These are phyloP conservation scores for Andrena flavipes DNA, from an alignment of 2,888 invertebrate species.

Conservation along the genomic window DNA sequence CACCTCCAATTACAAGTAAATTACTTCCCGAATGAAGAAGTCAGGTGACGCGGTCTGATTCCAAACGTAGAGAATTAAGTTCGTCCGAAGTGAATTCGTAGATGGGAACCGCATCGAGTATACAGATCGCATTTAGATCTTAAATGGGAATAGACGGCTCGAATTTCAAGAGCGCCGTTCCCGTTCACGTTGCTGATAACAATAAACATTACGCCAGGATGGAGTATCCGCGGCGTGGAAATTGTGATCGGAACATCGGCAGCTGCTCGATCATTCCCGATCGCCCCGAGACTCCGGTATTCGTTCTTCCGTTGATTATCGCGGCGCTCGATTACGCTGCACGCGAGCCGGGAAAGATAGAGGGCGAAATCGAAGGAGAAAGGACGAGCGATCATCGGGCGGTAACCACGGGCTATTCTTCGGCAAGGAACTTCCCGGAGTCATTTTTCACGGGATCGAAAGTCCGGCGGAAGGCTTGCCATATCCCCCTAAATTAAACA, in stretches of 20 bases:
- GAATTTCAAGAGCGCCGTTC: neutral
- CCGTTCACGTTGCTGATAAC: neutral
- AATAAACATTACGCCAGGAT: neutral
- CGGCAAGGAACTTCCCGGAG: slow-evolving; percentile 52
- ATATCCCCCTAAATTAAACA: slow-evolving; percentile 66
- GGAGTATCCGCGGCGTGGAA: neutral
- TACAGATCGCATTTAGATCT: too few species aligned
- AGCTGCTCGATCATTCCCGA: slow-evolving; percentile 39
- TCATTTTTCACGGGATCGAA: slow-evolving; percentile 65
- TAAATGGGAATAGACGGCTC: too few species aligned
- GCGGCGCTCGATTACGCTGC: slow-evolving; percentile 58
- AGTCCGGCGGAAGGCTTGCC: slow-evolving; percentile 22
- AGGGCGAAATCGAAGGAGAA: slow-evolving; percentile 60
- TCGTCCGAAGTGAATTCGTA: too few species aligned
- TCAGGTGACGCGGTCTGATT: too few species aligned
- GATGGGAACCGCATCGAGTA: too few species aligned
- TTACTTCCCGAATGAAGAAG: too few species aligned
- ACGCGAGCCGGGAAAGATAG: slow-evolving; percentile 59
- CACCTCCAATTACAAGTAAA: too few species aligned
- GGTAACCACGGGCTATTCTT: slow-evolving; percentile 40
- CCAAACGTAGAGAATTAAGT: too few species aligned
- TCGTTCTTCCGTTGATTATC: slow-evolving; percentile 58
- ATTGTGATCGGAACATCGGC: slow-evolving; percentile 26
- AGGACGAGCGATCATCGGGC: slow-evolving; percentile 65
- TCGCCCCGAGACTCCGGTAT: slow-evolving; percentile 32